Evolutionary conservation across 2,797 vertebrate species (phyloP).

Genomic region (Potorous gilbertii): DNA sequence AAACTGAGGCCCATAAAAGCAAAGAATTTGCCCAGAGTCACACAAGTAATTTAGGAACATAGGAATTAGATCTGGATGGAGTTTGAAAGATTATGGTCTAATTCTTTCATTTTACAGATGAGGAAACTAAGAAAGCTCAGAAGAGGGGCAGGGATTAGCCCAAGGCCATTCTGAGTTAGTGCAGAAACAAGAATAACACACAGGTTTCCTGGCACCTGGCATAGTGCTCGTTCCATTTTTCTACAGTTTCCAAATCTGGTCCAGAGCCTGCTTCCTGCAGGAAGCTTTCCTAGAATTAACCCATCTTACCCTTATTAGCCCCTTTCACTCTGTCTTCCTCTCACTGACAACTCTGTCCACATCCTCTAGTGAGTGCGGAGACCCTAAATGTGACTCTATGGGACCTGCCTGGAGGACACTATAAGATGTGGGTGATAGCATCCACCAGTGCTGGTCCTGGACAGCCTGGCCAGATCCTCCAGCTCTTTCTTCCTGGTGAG

Average conservation of each 20-base stretch:
- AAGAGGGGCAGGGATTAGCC: background rate
- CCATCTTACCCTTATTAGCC: background rate
- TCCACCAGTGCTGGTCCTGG: slow-evolving; percentile 77
- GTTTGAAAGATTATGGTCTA: background rate
- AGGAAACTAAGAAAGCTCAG: background rate
- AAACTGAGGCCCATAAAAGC: background rate
- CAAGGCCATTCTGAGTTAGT: background rate
- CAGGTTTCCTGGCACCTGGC: background rate
- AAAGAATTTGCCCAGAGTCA: background rate
- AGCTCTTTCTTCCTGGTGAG: slow-evolving; percentile 75
- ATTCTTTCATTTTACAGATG: background rate
- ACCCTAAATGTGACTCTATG: slow-evolving; percentile 53
- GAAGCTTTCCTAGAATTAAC: background rate
- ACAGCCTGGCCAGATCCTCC: slow-evolving; percentile 59
- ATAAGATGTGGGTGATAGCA: slow-evolving; percentile 73
- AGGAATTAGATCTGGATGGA: background rate
- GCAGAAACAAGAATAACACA: background rate
- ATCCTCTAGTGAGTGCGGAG: slow-evolving; percentile 65
- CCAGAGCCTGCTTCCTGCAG: background rate
- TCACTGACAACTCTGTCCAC: background rate
- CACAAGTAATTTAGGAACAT: background rate
- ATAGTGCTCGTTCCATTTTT: background rate
- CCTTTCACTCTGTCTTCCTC: background rate
- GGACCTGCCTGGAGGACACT: slow-evolving; percentile 63
- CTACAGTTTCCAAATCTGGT: background rate